Evolutionary conservation across 2,797 vertebrate genomes (phyloP), one percentile per base, ranked within the genome.

Genomic region (Aldrovandia affinis): DNA sequence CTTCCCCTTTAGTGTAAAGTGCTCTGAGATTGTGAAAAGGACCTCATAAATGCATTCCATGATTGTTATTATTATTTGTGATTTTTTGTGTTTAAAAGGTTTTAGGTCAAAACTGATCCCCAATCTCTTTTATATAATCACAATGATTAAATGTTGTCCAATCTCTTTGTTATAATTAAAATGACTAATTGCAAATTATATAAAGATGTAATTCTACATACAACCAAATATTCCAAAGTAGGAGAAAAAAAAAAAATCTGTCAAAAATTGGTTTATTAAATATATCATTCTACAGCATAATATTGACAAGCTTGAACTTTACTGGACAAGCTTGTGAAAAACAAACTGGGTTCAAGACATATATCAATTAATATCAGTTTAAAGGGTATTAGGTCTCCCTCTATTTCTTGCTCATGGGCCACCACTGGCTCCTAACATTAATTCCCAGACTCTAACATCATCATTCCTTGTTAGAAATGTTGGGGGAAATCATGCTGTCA

Each of bases 391-490:
- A n/a, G 39, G 7, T 22, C 73, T 77, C 39, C 39, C 73, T 77
- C 33, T 73, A 42, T 15, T 22, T 18, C 39, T 20, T 7, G 70
- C 33, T 42, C 39, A 47, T n/a, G 8, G 33, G 42, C 22, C 33
- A n/a, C 73, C 73, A 39, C 39, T 47, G 73, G 36, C 73, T 47
- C 42, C 39, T 9, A 42, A 2, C 20, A 47, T 44, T 25, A 44
- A 77, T 77, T 44, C 36, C 20, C 22, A 47, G 73, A 77, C 42
- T 77, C 18, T 77, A 47, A 77, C 22, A 12, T 77, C 73, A 77
- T 77, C 73, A 77, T 47, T 77, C 39, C 36, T 77, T 47, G 42
- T 77, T 77, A 47, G 39, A 47, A 77, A 77, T 44, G 33, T 42
- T 77, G 73, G 73, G 39, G 39, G 12, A 77, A 77, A 77, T 77